Evolutionary conservation across 1,140 invertebrate genomes (phyloP).

Genomic region (Drosophila albomicans): DNA sequence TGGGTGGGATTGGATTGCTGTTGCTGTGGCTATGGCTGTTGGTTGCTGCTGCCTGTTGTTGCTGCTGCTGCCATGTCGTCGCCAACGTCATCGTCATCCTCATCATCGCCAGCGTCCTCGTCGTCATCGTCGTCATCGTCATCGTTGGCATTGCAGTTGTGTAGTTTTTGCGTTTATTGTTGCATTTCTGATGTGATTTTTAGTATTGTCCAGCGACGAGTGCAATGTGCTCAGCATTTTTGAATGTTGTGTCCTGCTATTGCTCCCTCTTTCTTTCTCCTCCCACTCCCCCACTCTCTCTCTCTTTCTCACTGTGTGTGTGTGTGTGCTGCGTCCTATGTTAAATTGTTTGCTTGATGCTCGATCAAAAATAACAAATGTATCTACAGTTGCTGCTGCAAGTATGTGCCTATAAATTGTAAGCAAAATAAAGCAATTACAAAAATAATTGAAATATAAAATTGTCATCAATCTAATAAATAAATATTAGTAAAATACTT

Average conservation of each 20-base stretch:
- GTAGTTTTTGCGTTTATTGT: constrained; percentile 84
- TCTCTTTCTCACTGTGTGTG: background rate
- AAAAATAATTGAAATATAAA: background rate
- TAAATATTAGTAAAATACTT: background rate
- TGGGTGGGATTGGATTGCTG: constrained; percentile 40
- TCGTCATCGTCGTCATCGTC: constrained; percentile 49
- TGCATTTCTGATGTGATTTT: constrained; percentile 83
- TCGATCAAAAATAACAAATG: constrained; percentile 84
- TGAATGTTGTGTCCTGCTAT: constrained; percentile 61
- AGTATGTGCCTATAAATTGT: constrained; percentile 30
- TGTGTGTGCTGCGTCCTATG: constrained; percentile 45
- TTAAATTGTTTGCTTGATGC: constrained; percentile 84
- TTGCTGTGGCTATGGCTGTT: constrained; percentile 29
- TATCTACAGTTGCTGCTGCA: constrained; percentile 58
- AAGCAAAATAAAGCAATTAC: background rate
- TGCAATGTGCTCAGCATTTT: constrained; percentile 81
- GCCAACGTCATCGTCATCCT: constrained; percentile 60
- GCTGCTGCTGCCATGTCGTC: constrained; percentile 49
- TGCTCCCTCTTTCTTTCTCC: background rate
- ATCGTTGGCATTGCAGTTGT: constrained; percentile 51
- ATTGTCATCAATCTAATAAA: background rate
- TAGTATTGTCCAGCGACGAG: constrained; percentile 82
- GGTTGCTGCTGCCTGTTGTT: constrained; percentile 1
- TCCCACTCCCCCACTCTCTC: background rate
- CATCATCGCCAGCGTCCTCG: constrained; percentile 39